Evolutionary conservation across 2,888 invertebrate species (phyloP), one percentile per base, ranked within the genome.

Genomic region (Periphyllus acericola): DNA sequence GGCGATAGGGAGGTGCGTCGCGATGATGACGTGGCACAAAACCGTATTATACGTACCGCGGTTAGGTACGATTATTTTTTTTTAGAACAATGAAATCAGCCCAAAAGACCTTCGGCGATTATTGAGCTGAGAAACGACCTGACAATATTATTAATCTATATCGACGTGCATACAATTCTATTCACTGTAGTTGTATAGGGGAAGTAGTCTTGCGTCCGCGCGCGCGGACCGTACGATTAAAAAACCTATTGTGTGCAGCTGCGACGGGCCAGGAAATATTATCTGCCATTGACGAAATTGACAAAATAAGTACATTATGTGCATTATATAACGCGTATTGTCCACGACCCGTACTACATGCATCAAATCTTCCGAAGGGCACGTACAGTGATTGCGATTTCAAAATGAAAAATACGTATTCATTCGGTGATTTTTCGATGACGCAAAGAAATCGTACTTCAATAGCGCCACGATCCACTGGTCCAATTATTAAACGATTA

Each of bases 51-150:
- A 19, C 1, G 34, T 36, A 0, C 21, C 29, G 4, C 19, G 14
- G 9, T 46, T 29, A 1, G 32, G 32, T 32, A 46, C 76, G 46
- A 9, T 11, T 74, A 21, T 32, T 46, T 34, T 74, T 25, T 34
- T 85, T 55, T 80, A 55, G 71, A 79, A 79, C 86, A 86, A 86
- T 79, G 19, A 11, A 36, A 78, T 29, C 52, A 11, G 17, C 17
- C 29, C 29, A n/a, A 34, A 40, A 79, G 87, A 60, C 87, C 87
- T 87, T 87, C 74, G 55, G 4, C 25, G 60, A 25, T 66, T 80
- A 72, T 79, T 11, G 36, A 36, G 25, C 36, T 29, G 72, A 29
- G 14, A 74, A 74, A 4, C 46, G 14, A 25, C 9, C 34, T 19
- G 74, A 36, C 72, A 71, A 55, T 75, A 68, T 11, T 60, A 21